A percentile compares a stretch with the other conserved stretches of the same genome.
These are phyloP conservation scores for Abramis brama DNA, from an alignment of 2,113 vertebrate genomes.

Conservation along the genomic window DNA sequence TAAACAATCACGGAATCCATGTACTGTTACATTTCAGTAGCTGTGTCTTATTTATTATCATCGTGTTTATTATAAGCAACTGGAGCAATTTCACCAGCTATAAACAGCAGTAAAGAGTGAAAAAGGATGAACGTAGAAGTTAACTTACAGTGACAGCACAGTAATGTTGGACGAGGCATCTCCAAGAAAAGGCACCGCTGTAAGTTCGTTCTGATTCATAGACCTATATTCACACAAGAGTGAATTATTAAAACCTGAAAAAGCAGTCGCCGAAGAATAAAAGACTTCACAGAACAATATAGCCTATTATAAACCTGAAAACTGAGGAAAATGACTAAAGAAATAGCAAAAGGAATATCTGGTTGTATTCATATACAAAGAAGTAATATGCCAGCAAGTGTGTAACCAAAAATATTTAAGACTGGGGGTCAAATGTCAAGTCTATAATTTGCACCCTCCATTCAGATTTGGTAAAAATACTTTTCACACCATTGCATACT, in stretches of 20 bases:
- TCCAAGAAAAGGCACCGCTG: constrained; percentile 87
- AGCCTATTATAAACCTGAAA: too few species aligned
- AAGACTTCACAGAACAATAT: background rate
- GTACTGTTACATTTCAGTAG: background rate
- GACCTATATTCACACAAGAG: constrained; percentile 75
- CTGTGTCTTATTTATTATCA: too few species aligned
- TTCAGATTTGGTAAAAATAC: background rate
- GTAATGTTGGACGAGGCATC: constrained; percentile 89
- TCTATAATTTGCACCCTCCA: background rate
- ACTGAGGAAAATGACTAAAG: too few species aligned
- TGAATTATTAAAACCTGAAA: background rate
- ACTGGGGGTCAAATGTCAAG: background rate
- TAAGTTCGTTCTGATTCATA: constrained; percentile 95
- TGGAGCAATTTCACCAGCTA: too few species aligned
- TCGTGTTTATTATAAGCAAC: too few species aligned
- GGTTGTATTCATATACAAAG: too few species aligned
- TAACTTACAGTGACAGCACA: constrained; percentile 89
- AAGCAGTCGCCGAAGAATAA: background rate
- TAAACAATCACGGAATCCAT: background rate
- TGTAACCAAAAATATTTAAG: background rate
- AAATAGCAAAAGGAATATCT: too few species aligned
- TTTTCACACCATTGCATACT: background rate
- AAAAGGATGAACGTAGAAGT: background rate
- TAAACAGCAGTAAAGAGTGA: too few species aligned
- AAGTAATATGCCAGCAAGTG: too few species aligned